Evolutionary conservation across 2,113 vertebrate species (phyloP).

Genomic region (Hiodon alosoides): DNA sequence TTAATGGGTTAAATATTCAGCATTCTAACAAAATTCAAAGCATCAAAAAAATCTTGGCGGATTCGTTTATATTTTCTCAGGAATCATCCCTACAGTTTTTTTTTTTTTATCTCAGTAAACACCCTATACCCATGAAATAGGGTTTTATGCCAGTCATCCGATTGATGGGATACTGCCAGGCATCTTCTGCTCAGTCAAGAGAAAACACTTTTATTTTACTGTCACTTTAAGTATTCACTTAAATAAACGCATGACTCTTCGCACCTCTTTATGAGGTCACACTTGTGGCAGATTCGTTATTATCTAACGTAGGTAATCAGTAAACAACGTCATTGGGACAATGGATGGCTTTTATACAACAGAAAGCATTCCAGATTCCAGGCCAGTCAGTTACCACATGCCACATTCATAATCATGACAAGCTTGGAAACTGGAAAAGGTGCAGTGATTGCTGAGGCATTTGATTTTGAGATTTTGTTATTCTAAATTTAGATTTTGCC

Average conservation of each 20-base stretch:
- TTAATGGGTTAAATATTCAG: not conserved
- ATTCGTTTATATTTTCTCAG: not conserved
- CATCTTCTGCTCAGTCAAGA: too few relatives aligned
- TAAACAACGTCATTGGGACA: too few relatives aligned
- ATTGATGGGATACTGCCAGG: too few relatives aligned
- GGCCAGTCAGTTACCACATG: too few relatives aligned
- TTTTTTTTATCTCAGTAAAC: conserved; percentile 18
- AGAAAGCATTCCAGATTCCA: too few relatives aligned
- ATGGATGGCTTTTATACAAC: too few relatives aligned
- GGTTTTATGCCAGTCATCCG: not conserved
- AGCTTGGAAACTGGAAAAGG: too few relatives aligned
- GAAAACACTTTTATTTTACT: not conserved
- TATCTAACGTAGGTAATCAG: too few relatives aligned
- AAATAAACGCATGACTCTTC: not conserved
- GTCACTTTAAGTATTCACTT: not conserved
- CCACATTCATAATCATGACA: too few relatives aligned
- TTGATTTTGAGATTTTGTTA: too few relatives aligned
- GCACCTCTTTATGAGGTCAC: not conserved
- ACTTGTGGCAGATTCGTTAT: not conserved
- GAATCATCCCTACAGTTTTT: not conserved
- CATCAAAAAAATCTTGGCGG: not conserved
- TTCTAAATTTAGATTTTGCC: too few relatives aligned
- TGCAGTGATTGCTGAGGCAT: too few relatives aligned
- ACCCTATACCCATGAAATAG: conserved; percentile 5
- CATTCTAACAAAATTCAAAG: not conserved